These are phyloP conservation scores for Platalea minor DNA, from an alignment of 2,797 vertebrate genomes.

Conservation along the genomic window DNA sequence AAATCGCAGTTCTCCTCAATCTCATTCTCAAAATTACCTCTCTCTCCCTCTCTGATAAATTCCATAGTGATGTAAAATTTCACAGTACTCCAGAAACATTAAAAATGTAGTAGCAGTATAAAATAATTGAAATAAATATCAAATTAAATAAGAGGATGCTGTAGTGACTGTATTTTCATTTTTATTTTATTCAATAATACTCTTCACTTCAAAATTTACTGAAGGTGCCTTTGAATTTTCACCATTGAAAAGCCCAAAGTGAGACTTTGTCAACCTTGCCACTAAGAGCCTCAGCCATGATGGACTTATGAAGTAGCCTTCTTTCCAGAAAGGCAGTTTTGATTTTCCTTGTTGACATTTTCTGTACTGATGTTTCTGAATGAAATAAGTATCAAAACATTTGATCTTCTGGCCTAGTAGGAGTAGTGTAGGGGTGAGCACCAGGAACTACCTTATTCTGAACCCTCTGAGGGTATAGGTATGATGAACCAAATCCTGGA, in stretches of 20 bases:
- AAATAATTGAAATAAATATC: neutral
- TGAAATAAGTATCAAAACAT: neutral
- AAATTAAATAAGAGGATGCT: neutral
- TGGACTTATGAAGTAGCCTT: neutral
- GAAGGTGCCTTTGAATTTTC: neutral
- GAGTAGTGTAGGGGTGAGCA: neutral
- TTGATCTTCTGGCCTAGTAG: neutral
- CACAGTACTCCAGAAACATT: neutral
- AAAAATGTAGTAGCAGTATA: neutral
- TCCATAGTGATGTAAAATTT: neutral
- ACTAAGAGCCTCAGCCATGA: neutral
- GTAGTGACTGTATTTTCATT: neutral
- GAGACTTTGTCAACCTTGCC: neutral
- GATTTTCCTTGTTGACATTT: neutral
- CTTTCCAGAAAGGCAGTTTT: neutral
- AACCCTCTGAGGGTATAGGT: neutral
- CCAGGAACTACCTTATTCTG: neutral
- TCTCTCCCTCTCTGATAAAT: neutral
- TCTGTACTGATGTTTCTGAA: neutral
- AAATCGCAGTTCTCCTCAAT: neutral
- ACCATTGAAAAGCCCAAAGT: neutral
- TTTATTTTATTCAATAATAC: neutral
- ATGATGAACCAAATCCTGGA: neutral
- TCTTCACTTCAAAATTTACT: neutral
- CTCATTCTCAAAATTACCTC: neutral